Conservation (phyloP, 2,888 invertebrate genomes). For the Hydriomena furcata region DNA sequence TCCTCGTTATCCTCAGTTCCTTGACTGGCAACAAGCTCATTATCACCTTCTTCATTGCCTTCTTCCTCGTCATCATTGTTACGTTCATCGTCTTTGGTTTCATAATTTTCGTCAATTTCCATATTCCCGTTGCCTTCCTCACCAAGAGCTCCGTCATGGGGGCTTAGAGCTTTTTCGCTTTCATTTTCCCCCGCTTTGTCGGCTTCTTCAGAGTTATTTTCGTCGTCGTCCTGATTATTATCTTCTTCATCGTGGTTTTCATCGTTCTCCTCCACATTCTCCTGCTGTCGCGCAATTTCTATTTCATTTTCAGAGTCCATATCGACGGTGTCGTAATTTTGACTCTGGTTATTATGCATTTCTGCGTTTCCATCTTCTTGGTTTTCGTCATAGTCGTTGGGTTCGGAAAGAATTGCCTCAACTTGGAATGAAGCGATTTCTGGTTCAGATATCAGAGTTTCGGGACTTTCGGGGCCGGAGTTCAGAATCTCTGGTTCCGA, state of each 20-base stretch:
- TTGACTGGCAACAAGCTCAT: conserved; percentile 51
- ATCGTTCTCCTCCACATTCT: conserved; percentile 43
- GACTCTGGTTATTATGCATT: conserved; percentile 56
- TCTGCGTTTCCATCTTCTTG: conserved; percentile 55
- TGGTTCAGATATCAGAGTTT: conserved; percentile 78
- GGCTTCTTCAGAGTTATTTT: conserved; percentile 44
- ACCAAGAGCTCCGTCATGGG: conserved; percentile 21
- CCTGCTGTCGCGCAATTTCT: conserved; percentile 71
- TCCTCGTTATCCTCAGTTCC: conserved; percentile 61
- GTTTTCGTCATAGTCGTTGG: conserved; percentile 62
- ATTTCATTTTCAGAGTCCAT: conserved; percentile 80
- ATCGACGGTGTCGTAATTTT: conserved; percentile 74
- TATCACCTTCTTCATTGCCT: conserved; percentile 44
- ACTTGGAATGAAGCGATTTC: conserved; percentile 81
- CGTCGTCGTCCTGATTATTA: conserved; percentile 42
- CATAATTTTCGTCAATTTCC: conserved; percentile 45
- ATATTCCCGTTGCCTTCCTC: conserved; percentile 51
- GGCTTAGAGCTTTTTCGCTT: conserved; percentile 45
- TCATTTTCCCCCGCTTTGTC: conserved; percentile 45
- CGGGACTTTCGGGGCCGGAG: conserved; percentile 79
- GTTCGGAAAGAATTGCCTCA: conserved; percentile 76
- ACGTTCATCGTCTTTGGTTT: conserved; percentile 45
- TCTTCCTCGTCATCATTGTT: conserved; percentile 46
- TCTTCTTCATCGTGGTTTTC: conserved; percentile 48
- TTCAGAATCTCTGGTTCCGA: conserved; percentile 78